Conservation (phyloP, 2,113 vertebrate species). For the Oryzias woworae region DNA sequence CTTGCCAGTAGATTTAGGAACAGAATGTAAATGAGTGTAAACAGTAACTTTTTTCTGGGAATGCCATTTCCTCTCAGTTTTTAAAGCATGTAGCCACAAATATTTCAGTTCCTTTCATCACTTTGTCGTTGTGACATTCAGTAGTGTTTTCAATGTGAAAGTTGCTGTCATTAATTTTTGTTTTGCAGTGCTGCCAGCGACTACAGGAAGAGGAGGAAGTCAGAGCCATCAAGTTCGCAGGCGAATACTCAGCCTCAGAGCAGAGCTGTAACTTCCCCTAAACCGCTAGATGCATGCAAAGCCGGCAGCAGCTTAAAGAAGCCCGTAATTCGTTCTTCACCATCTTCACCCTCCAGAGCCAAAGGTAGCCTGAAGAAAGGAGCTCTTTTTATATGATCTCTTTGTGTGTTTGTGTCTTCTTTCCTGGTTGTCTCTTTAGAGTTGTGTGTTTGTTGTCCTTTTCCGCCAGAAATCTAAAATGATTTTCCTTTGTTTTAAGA, state of each 20-base stretch:
- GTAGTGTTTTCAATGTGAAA: neutral
- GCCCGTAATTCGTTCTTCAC: conserved; percentile 87
- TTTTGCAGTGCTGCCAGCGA: conserved; percentile 84
- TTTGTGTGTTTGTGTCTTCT: neutral
- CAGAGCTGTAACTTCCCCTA: conserved; percentile 66
- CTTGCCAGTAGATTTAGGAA: too few species aligned
- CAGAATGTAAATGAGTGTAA: too few species aligned
- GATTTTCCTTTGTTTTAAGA: conserved; percentile 15
- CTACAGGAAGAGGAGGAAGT: conserved; percentile 96
- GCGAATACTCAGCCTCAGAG: conserved; percentile 74
- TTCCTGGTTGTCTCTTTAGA: conserved; percentile 2
- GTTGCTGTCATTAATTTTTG: conserved; percentile 16
- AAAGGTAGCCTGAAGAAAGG: conserved; percentile 83
- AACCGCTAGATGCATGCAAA: conserved; percentile 76
- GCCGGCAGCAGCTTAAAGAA: conserved; percentile 82
- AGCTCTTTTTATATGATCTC: conserved; percentile 3
- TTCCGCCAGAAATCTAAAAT: conserved; percentile 3
- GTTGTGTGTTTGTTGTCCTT: conserved; percentile 2
- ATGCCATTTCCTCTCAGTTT: too few species aligned
- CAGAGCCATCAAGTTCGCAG: conserved; percentile 87
- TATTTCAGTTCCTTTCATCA: too few species aligned
- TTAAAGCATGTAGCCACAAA: too few species aligned
- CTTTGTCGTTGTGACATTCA: too few species aligned
- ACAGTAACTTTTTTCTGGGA: too few species aligned
- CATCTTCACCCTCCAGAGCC: conserved; percentile 90